phyloP scores from a whole-genome alignment of 2,113 vertebrate species.

The Haemorhous mexicanus region DNA sequence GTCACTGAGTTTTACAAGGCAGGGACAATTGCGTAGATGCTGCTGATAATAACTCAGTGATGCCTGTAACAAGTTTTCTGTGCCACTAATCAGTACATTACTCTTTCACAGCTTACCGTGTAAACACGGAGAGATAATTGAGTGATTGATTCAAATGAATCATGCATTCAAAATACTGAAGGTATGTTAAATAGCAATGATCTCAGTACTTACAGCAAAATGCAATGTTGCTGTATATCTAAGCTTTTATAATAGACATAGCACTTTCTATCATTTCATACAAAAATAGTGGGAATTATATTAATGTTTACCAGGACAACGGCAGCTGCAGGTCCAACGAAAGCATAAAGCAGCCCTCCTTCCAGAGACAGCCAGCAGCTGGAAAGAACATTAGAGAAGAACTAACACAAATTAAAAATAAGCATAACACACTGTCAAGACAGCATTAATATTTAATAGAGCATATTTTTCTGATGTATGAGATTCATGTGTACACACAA shows the following conservation, averaged over 20 bases:
- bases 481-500: slow-evolving; percentile 45
- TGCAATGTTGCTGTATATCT: not conserved
- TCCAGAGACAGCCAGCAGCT: slow-evolving; percentile 99
- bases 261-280: not conserved
- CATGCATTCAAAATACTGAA: not conserved
- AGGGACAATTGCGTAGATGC: not conserved
- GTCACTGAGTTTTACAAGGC: slow-evolving; percentile 2
- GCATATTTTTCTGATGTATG: slow-evolving; percentile 29
- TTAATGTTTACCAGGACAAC: slow-evolving; percentile 91
- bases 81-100: not conserved
- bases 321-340: slow-evolving; percentile 96
- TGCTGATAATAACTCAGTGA: slow-evolving; percentile 7
- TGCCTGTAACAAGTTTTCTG: not conserved
- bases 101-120: not conserved
- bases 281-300: slow-evolving; percentile 19
- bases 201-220: not conserved
- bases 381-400: slow-evolving; percentile 74
- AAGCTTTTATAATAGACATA: not conserved
- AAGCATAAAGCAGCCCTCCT: slow-evolving; percentile 96
- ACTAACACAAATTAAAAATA: slow-evolving; percentile 81
- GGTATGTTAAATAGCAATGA: not conserved
- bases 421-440: slow-evolving; percentile 32
- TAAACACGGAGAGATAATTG: not conserved
- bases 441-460: slow-evolving; percentile 23
- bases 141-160: not conserved